phyloP scores from a whole-genome alignment of 1,140 invertebrate genomes.

The Penaeus vannamei region DNA sequence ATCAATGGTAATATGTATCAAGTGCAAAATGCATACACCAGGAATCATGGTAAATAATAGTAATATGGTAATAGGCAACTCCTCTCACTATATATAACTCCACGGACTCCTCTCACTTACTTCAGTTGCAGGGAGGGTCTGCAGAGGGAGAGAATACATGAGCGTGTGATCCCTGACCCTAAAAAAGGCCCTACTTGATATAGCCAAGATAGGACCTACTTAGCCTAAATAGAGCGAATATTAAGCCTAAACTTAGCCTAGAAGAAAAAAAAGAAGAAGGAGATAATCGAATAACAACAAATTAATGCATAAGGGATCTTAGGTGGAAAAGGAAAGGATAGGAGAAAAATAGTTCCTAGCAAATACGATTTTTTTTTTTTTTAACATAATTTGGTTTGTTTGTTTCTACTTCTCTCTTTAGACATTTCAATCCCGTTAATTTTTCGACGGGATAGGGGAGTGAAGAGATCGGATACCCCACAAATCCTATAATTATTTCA shows the following conservation, averaged over 20 bases:
- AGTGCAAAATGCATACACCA: conserved; percentile 61
- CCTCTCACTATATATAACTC: conserved; percentile 53
- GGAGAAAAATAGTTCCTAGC: too few species aligned
- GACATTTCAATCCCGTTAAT: too few species aligned
- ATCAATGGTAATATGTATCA: conserved; percentile 58
- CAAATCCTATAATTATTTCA: too few species aligned
- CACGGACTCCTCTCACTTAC: conserved; percentile 64
- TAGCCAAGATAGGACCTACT: conserved; percentile 26
- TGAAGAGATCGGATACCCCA: too few species aligned
- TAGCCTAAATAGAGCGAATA: too few species aligned
- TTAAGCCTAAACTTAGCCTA: background rate
- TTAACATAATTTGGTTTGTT: too few species aligned
- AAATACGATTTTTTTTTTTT: too few species aligned
- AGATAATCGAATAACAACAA: background rate
- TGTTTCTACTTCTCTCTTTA: too few species aligned
- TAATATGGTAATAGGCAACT: conserved; percentile 56
- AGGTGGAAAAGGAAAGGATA: too few species aligned
- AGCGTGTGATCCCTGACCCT: conserved; percentile 56
- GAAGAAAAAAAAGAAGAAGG: conserved; percentile 1
- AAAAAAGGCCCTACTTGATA: conserved; percentile 33
- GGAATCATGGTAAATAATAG: conserved; percentile 52
- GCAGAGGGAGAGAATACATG: conserved; percentile 65
- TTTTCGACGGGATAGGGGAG: too few species aligned
- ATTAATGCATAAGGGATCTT: background rate
- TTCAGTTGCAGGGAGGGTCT: conserved; percentile 66